Percentiles rank a stretch among this genome's conserved stretches.
Evolutionary conservation across 2,888 invertebrate genomes (phyloP).

Genomic region (Boloria euphrosyne): DNA sequence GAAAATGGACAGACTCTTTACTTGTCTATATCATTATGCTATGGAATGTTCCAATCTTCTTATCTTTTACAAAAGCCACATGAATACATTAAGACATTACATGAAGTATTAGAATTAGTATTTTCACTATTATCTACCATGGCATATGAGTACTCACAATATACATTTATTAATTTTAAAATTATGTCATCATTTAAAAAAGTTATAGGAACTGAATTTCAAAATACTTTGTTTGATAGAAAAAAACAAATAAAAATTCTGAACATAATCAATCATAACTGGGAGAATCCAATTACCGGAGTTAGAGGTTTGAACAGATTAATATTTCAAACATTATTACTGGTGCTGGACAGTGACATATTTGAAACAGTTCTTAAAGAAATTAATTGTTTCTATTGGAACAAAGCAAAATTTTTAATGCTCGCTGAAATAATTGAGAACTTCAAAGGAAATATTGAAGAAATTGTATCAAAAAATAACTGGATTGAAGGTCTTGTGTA

Average conservation of each 20-base stretch:
- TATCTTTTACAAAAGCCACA: slow-evolving; percentile 49
- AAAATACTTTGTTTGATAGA: slow-evolving; percentile 51
- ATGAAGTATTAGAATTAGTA: slow-evolving; percentile 48
- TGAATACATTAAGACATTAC: slow-evolving; percentile 40
- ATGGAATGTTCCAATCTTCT: slow-evolving; percentile 73
- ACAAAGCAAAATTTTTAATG: slow-evolving; percentile 83
- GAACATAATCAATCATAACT: slow-evolving; percentile 81
- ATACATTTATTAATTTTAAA: slow-evolving; percentile 79
- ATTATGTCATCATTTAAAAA: slow-evolving; percentile 71
- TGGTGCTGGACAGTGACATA: slow-evolving; percentile 49
- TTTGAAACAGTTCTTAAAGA: slow-evolving; percentile 54
- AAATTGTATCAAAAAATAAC: slow-evolving; percentile 45
- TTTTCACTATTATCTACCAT: slow-evolving; percentile 57
- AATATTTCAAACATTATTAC: slow-evolving; percentile 70
- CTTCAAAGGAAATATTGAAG: slow-evolving; percentile 44
- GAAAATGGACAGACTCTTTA: slow-evolving; percentile 45
- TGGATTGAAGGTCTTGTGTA: slow-evolving; percentile 64
- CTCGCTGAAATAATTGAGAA: slow-evolving; percentile 74
- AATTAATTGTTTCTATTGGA: slow-evolving; percentile 78
- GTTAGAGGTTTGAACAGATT: slow-evolving; percentile 78
- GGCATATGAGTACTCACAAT: slow-evolving; percentile 78
- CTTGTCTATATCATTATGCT: slow-evolving; percentile 62
- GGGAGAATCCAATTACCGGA: slow-evolving; percentile 83
- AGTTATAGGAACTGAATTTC: slow-evolving; percentile 59
- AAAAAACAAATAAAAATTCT: slow-evolving; percentile 68